phyloP scores from a whole-genome alignment of 2,888 invertebrate genomes.

The Coleophora flavipennella region DNA sequence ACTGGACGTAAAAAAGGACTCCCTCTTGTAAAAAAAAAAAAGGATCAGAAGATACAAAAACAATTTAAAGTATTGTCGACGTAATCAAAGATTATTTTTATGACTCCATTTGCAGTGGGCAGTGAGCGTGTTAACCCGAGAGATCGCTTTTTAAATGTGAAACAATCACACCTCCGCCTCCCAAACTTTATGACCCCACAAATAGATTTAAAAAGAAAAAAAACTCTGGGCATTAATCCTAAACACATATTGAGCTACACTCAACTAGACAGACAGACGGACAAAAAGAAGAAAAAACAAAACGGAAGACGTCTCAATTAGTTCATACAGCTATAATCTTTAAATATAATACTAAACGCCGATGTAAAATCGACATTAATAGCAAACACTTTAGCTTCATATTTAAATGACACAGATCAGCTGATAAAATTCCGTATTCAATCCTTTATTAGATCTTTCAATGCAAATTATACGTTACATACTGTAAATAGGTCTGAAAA shows the following conservation, averaged over 20 bases:
- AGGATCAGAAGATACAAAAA: too few relatives aligned
- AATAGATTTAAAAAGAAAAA: constrained; percentile 10
- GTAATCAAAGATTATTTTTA: too few relatives aligned
- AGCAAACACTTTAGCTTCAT: constrained; percentile 7
- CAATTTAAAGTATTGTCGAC: too few relatives aligned
- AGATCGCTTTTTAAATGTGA: too few relatives aligned
- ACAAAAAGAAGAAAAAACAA: constrained; percentile 39
- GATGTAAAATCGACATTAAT: constrained; percentile 24
- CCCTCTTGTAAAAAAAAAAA: too few relatives aligned
- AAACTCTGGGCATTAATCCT: constrained; percentile 18
- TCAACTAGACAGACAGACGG: constrained; percentile 32
- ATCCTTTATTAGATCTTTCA: constrained; percentile 20
- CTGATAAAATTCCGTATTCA: constrained; percentile 30
- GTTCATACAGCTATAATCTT: constrained; percentile 43
- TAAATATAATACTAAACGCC: constrained; percentile 40
- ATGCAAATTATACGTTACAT: constrained; percentile 21
- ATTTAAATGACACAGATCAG: constrained; percentile 10
- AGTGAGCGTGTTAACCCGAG: too few relatives aligned
- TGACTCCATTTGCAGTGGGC: too few relatives aligned
- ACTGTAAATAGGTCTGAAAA: constrained; percentile 15
- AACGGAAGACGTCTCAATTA: constrained; percentile 65
- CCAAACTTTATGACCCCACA: constrained; percentile 6
- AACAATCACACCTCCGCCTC: not conserved
- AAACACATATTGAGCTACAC: constrained; percentile 21
- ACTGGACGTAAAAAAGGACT: too few relatives aligned